These are phyloP conservation scores for Muschampia plurimacula DNA, from an alignment of 2,888 invertebrate species.

Conservation along the genomic window DNA sequence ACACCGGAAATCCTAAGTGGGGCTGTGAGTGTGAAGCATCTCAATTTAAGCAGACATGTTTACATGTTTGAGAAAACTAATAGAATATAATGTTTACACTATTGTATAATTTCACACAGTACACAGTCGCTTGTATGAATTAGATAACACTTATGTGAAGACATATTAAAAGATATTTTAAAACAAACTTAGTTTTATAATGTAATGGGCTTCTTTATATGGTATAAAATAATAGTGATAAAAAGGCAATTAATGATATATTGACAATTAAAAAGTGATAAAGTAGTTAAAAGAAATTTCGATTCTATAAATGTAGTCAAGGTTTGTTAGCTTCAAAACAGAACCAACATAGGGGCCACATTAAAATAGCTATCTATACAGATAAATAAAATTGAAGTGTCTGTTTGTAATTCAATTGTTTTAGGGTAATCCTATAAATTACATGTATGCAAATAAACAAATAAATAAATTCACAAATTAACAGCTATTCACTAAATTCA, in stretches of 20 bases:
- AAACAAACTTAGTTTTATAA: not conserved
- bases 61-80: not conserved
- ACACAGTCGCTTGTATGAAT: not conserved
- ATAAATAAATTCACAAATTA: no score
- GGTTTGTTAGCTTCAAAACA: no score
- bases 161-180: not conserved
- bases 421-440: no score
- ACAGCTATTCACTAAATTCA: no score
- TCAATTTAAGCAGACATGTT: not conserved
- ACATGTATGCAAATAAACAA: no score
- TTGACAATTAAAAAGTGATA: not conserved
- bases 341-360: no score
- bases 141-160: constrained; percentile 3
- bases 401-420: no score
- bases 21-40: not conserved
- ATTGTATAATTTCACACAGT: not conserved
- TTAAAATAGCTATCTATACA: no score
- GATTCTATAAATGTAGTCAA: no score
- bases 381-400: no score
- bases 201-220: not conserved
- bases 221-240: not conserved
- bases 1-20: no score
- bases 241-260: not conserved
- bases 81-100: not conserved
- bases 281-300: not conserved